A percentile compares a stretch with the other conserved stretches of the same genome.
These are phyloP conservation scores for Pachyrhynchus sulphureomaculatus DNA, from an alignment of 1,140 invertebrate genomes.

Conservation along the genomic window DNA sequence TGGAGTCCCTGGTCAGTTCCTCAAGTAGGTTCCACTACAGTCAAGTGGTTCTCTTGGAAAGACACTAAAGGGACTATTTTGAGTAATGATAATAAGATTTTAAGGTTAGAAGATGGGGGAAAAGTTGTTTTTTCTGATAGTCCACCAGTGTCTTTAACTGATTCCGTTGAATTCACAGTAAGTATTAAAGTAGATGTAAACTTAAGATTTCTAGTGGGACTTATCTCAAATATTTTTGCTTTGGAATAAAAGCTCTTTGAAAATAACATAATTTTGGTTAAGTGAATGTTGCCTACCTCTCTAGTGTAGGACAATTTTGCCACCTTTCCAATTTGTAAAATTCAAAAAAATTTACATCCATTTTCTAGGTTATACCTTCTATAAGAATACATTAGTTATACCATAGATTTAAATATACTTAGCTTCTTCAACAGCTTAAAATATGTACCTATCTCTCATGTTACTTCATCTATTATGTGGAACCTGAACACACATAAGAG, in stretches of 20 bases:
- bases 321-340: too few relatives aligned
- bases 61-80: conserved; percentile 29
- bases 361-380: too few relatives aligned
- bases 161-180: conserved; percentile 46
- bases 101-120: conserved; percentile 7
- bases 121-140: conserved; percentile 37
- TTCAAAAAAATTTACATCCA: too few relatives aligned
- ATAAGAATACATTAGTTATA: too few relatives aligned
- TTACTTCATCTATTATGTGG: too few relatives aligned
- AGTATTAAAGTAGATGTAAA: too few relatives aligned
- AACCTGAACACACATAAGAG: too few relatives aligned
- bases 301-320: too few relatives aligned
- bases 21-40: conserved; percentile 33
- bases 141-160: conserved; percentile 33
- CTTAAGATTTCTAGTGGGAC: neutral
- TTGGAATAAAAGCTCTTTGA: neutral
- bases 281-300: too few relatives aligned
- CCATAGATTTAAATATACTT: too few relatives aligned
- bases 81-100: conserved; percentile 39
- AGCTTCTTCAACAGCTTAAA: too few relatives aligned
- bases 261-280: neutral
- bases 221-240: neutral
- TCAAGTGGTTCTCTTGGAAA: conserved; percentile 40
- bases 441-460: too few relatives aligned
- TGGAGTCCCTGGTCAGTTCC: conserved; percentile 45